A percentile compares a stretch with the other conserved stretches of the same genome.
phyloP scores from a whole-genome alignment of 1,140 invertebrate species.

The Gryon sp. region DNA sequence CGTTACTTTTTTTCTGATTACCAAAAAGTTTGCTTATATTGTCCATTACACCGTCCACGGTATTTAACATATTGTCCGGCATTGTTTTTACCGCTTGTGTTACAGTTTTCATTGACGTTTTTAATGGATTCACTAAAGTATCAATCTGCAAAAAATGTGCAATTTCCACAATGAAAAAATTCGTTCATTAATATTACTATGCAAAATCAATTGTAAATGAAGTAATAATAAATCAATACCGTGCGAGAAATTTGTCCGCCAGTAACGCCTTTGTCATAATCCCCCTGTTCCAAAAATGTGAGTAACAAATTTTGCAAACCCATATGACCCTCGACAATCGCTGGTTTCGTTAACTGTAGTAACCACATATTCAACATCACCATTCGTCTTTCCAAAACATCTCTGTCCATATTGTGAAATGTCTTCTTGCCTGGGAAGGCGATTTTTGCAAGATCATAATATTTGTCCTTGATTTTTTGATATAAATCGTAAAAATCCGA shows the following conservation, averaged over 20 bases:
- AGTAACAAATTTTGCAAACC: conserved; percentile 85
- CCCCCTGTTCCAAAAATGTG: conserved; percentile 88
- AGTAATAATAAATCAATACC: too few relatives aligned
- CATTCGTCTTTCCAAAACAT: conserved; percentile 92
- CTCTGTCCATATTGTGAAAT: conserved; percentile 94
- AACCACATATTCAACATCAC: conserved; percentile 92
- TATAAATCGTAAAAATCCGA: conserved; percentile 95
- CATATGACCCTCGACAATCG: conserved; percentile 83
- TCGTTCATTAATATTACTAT: too few relatives aligned
- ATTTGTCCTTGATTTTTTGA: conserved; percentile 88
- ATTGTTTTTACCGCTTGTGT: conserved; percentile 87
- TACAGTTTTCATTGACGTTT: conserved; percentile 88
- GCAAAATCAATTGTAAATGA: too few relatives aligned
- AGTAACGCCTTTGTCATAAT: conserved; percentile 85
- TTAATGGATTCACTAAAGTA: conserved; percentile 89
- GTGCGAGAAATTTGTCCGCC: conserved; percentile 82
- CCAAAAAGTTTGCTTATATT: conserved; percentile 83
- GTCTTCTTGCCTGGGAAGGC: conserved; percentile 95
- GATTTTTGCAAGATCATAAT: conserved; percentile 88
- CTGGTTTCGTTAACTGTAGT: conserved; percentile 83
- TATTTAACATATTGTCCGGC: conserved; percentile 90
- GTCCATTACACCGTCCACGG: conserved; percentile 91
- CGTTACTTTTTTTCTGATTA: conserved; percentile 76
- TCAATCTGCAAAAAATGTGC: conserved; percentile 82
- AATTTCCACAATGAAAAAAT: too few relatives aligned